Conservation (phyloP, 2,113 vertebrate genomes). For the Myxocyprinus asiaticus region DNA sequence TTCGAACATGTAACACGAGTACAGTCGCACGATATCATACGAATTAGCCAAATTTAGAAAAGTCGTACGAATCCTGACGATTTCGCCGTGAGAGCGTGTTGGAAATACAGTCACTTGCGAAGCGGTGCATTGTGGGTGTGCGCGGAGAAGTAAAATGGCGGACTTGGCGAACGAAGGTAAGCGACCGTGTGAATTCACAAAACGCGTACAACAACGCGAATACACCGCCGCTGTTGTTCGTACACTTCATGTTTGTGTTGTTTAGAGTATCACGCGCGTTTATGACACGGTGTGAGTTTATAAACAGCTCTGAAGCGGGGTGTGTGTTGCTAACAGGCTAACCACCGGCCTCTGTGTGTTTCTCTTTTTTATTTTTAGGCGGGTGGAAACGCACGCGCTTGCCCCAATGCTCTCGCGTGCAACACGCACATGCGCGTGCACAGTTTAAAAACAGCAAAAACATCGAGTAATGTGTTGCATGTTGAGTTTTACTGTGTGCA, state of each 20-base stretch:
- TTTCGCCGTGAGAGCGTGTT: no score
- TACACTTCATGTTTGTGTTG: no score
- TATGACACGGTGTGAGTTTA: neutral
- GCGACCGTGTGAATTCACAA: conserved; percentile 64
- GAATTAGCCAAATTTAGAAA: no score
- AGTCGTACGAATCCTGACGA: no score
- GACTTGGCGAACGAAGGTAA: conserved; percentile 89
- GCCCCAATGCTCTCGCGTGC: neutral
- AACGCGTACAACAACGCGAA: conserved; percentile 63
- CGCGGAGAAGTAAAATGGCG: conserved; percentile 86
- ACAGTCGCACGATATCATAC: no score
- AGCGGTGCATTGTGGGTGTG: conserved; percentile 84
- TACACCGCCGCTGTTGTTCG: conserved; percentile 8
- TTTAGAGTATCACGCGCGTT: neutral
- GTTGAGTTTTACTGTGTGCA: neutral
- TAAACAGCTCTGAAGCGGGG: neutral
- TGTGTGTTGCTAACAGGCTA: conserved; percentile 20
- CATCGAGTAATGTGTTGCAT: neutral
- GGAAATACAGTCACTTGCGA: conserved; percentile 15
- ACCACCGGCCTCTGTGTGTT: conserved; percentile 25
- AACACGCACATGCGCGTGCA: neutral
- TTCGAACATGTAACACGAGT: no score
- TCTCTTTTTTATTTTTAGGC: conserved; percentile 45
- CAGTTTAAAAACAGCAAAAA: neutral
- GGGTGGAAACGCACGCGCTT: conserved; percentile 38